Evolutionary conservation across 2,113 vertebrate genomes (phyloP), one percentile per base, ranked within the genome.

Genomic region (Corvus moneduloides): DNA sequence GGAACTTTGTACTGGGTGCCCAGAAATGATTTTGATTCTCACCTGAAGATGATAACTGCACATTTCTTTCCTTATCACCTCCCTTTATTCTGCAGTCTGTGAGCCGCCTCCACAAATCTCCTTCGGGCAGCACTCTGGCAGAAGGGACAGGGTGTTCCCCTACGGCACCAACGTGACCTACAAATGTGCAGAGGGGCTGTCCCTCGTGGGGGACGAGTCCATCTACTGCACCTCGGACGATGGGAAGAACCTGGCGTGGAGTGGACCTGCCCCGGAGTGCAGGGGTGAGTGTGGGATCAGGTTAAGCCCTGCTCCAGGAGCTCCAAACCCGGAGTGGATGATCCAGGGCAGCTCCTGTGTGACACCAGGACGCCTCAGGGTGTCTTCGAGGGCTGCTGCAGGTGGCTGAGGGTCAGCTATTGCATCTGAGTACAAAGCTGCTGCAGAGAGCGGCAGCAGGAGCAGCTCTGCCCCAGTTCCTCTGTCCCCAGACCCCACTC

Each of bases 121-220:
- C 66, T 9, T 13, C 0, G 96, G 94, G 49, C 4, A 24, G 49
- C 58, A 83, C 85, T 66, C 75, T 1, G 64, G 16, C 23, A 2
- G 1, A 4, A 1, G 6, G 0, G 0, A 0, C 11, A 6, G 18
- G 21, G 13, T 66, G 22, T 95, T 92, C 12, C 11, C 32, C 33
- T 96, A 96, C 0, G 91, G 91, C 3, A 1, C 82, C 2, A 4
- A 35, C 8, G 93, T 95, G 35, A 92, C 20, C 1, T 96, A 96
- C 82, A 64, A 21, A 30, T 95, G 95, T 2, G 21, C 0, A 0
- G 13, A 63, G 44, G 95, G 95, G 3, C 73, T 95, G 74, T 93
- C 95, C 73, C 93, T 96, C 26, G 9, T 96, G 0, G 95, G 95
- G 68, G 59, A 84, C 0, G 1, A 4, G 7, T 39, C 85, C 89